Evolutionary conservation across 2,113 vertebrate species (phyloP), one percentile per base, ranked within the genome.

Genomic region (Meleagris gallopavo): DNA sequence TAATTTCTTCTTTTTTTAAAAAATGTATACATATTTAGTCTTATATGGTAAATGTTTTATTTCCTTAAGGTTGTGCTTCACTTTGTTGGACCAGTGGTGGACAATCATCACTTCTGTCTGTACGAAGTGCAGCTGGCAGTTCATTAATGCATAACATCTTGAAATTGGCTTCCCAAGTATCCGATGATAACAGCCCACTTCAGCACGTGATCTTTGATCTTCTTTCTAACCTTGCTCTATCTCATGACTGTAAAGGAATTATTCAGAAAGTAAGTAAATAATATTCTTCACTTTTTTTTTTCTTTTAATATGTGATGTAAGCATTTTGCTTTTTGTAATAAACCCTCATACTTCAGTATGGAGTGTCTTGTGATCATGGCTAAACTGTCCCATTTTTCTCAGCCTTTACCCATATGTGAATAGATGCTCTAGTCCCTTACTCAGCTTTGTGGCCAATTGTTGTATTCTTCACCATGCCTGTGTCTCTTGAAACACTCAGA

Each of bases 221-320:
- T 46, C 97, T 99, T 67, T 97, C 99, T 30, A 99, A 99, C 95
- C 97, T 99, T 54, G 98, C 98, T 62, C 89, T 98, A 74, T 99
- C 98, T 82, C 99, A 98, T 43, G 99, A 99, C 96, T 99, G 99
- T 89, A 98, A 97, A 96, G 97, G 98, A 34, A 50, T 99, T 74
- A 97, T 99, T 96, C 99, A 99, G 69, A 99, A 99, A 98, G 99
- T 99, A 97, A 90, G 96, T 60, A 73, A 62, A 55, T 25, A 38
- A 9, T 48, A n/a, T n/a, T 58, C n/a, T 71, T 77, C n/a, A 66
- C 36, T 72, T 21, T 34, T 85, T 85, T 79, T 85, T 79, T 88
- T 76, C 61, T 43, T 43, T 43, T 43, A 43, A 43, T 43, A 29
- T 25, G 40, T 77, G 38, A 20, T 70, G 18, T 22, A 24, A 79